Conservation (phyloP, 2,113 vertebrate species). For the Rallus limicola region DNA sequence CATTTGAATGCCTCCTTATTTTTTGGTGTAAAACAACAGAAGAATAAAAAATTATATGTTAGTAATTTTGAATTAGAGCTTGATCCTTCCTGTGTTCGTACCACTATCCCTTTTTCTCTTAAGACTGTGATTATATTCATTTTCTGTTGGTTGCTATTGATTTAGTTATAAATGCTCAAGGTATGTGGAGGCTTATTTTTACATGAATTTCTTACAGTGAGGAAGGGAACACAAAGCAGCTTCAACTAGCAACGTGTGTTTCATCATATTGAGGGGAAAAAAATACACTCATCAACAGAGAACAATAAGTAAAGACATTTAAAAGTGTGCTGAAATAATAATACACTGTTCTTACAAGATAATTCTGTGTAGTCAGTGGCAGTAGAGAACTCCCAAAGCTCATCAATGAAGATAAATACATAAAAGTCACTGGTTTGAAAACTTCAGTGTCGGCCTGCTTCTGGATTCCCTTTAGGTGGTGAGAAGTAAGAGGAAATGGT, state of each 20-base stretch:
- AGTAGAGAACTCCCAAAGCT: neutral
- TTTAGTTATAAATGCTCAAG: neutral
- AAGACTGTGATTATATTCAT: neutral
- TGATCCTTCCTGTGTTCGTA: neutral
- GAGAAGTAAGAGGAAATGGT: neutral
- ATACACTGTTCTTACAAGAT: neutral
- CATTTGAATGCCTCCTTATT: neutral
- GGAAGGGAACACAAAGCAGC: neutral
- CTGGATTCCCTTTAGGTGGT: neutral
- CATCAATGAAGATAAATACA: neutral
- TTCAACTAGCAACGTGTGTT: neutral
- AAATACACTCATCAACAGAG: neutral
- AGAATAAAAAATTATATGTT: neutral
- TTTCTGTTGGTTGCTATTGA: neutral
- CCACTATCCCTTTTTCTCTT: neutral
- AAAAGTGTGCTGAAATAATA: neutral
- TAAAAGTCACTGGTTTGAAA: neutral
- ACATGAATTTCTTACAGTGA: neutral
- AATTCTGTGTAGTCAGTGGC: neutral
- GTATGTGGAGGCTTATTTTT: neutral
- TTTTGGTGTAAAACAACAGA: neutral
- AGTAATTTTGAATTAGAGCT: neutral
- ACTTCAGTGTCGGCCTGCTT: neutral
- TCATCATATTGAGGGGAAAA: neutral
- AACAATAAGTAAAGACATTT: neutral